phyloP scores from a whole-genome alignment of 2,113 vertebrate genomes.

The Polypterus bichir region DNA sequence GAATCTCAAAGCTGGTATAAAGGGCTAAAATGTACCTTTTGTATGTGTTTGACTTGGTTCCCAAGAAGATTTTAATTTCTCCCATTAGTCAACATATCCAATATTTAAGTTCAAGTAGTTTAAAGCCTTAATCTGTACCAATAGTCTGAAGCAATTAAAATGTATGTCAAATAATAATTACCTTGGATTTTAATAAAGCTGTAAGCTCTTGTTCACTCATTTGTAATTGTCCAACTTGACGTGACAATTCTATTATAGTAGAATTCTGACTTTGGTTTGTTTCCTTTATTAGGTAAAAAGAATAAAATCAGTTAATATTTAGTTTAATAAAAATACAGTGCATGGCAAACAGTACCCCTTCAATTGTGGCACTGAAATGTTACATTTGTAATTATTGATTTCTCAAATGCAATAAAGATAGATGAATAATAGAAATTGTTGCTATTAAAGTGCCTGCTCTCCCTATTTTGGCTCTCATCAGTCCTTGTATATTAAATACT shows the following conservation, averaged over 20 bases:
- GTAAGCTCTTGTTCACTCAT: constrained; percentile 74
- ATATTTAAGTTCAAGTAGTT: too few species aligned
- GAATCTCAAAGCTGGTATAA: too few species aligned
- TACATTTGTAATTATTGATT: not conserved
- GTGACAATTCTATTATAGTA: constrained; percentile 57
- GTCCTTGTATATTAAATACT: too few species aligned
- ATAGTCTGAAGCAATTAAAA: too few species aligned
- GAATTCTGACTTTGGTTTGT: constrained; percentile 63
- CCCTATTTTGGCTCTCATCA: too few species aligned
- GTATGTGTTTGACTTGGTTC: too few species aligned
- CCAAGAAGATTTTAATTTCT: too few species aligned
- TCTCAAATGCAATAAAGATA: not conserved
- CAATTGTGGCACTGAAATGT: not conserved
- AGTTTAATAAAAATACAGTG: not conserved
- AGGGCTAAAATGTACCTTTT: too few species aligned
- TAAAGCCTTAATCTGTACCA: too few species aligned
- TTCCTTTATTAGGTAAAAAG: constrained; percentile 43
- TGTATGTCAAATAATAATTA: constrained; percentile 24
- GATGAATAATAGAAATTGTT: not conserved
- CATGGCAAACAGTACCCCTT: not conserved
- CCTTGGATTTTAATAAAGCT: constrained; percentile 72
- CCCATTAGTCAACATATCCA: too few species aligned
- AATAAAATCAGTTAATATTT: not conserved
- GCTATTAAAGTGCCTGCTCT: too few species aligned
- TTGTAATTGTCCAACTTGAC: constrained; percentile 64